These are phyloP conservation scores for Acrobasis suavella DNA, from an alignment of 2,888 invertebrate genomes.

Conservation along the genomic window DNA sequence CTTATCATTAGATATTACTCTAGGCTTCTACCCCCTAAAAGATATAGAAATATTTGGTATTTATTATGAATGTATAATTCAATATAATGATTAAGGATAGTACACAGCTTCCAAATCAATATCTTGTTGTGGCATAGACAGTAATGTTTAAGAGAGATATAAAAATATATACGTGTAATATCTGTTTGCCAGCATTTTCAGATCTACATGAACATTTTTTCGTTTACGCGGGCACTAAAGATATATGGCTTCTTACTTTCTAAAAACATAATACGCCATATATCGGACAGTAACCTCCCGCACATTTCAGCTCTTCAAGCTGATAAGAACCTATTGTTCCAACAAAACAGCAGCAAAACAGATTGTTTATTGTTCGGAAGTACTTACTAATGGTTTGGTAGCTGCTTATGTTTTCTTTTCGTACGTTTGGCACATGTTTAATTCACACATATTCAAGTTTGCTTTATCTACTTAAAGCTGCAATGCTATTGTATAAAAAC, in stretches of 20 bases:
- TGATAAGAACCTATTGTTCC: constrained; percentile 4
- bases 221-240: neutral
- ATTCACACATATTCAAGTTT: neutral
- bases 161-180: too few relatives aligned
- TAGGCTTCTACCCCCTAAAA: too few relatives aligned
- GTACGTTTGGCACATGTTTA: neutral
- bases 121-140: too few relatives aligned
- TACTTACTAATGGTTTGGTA: neutral
- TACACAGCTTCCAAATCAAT: too few relatives aligned
- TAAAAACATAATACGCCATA: neutral
- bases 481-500: too few relatives aligned
- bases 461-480: neutral
- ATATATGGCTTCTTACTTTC: neutral
- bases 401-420: neutral
- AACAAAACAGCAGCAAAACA: constrained; percentile 1
- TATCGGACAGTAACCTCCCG: constrained; percentile 1
- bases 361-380: constrained; percentile 1
- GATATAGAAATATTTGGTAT: too few relatives aligned
- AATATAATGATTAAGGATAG: too few relatives aligned
- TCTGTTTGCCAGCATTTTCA: too few relatives aligned
- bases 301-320: neutral
- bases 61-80: too few relatives aligned
- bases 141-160: too few relatives aligned
- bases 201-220: neutral
- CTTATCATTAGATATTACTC: too few relatives aligned